Evolutionary conservation across 2,888 invertebrate species (phyloP).

Genomic region (Dusona sp.): DNA sequence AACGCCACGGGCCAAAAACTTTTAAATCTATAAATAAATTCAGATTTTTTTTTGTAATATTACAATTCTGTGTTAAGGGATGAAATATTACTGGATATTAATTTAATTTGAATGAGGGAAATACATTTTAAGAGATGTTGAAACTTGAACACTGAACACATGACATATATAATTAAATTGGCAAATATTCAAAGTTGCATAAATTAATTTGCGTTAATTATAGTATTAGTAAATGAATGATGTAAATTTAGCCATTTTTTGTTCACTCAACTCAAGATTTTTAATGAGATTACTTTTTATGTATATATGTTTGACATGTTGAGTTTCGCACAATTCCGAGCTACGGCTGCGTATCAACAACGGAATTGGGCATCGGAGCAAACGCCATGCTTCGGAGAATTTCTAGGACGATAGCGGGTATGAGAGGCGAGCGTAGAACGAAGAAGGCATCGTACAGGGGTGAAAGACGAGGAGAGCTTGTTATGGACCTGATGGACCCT

Average conservation of each 20-base stretch:
- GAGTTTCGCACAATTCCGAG: conserved; percentile 66
- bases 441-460: conserved; percentile 48
- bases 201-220: not conserved
- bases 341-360: conserved; percentile 73
- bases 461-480: conserved; percentile 77
- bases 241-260: not conserved
- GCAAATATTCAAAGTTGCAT: not conserved
- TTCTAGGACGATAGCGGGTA: conserved; percentile 73
- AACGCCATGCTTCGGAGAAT: conserved; percentile 74
- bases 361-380: conserved; percentile 67
- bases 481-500: conserved; percentile 85
- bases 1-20: conserved; percentile 78
- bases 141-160: not conserved
- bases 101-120: not conserved
- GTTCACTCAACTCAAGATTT: not conserved
- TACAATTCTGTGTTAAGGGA: not conserved
- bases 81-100: not conserved
- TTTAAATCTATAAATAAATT: not conserved
- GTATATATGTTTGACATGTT: conserved; percentile 70
- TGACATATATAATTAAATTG: not conserved
- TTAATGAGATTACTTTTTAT: conserved; percentile 66
- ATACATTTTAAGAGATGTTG: not conserved
- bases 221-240: not conserved
- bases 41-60: not conserved
- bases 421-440: conserved; percentile 29